phyloP scores from a whole-genome alignment of 92 coral and sea anemone species.

The Metridium senile region DNA sequence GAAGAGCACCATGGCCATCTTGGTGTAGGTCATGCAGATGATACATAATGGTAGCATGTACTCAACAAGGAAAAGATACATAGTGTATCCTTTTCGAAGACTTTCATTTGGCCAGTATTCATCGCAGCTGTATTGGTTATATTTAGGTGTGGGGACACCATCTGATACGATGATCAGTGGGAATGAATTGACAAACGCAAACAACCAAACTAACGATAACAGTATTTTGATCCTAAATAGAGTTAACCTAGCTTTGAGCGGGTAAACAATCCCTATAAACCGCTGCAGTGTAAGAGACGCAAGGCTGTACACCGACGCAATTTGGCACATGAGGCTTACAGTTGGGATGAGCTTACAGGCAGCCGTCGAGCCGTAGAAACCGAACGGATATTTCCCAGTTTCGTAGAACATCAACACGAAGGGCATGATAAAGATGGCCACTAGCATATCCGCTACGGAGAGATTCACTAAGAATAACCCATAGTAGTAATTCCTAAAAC shows the following conservation, averaged over 20 bases:
- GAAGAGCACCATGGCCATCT: slow-evolving; percentile 74
- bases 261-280: slow-evolving; percentile 83
- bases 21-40: slow-evolving; percentile 75
- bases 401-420: slow-evolving; percentile 77
- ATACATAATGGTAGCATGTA: slow-evolving; percentile 72
- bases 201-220: slow-evolving; percentile 72
- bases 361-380: slow-evolving; percentile 84
- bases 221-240: slow-evolving; percentile 71
- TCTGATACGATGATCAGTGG: slow-evolving; percentile 67
- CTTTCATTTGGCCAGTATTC: slow-evolving; percentile 71
- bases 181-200: slow-evolving; percentile 72
- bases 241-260: slow-evolving; percentile 83
- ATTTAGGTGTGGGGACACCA: slow-evolving; percentile 49
- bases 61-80: slow-evolving; percentile 75
- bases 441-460: slow-evolving; percentile 82
- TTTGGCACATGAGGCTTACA: slow-evolving; percentile 71
- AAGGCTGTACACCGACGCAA: slow-evolving; percentile 80
- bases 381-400: slow-evolving; percentile 86
- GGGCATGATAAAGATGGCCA: slow-evolving; percentile 76
- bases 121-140: slow-evolving; percentile 78
- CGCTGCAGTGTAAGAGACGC: slow-evolving; percentile 84
- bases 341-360: slow-evolving; percentile 85
- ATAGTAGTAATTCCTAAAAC: slow-evolving; percentile 86
- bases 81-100: slow-evolving; percentile 67
- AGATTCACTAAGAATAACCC: slow-evolving; percentile 79